Base-by-base conservation (phyloP, 2,113 vertebrate species). In the Cavia porcellus region DNA sequence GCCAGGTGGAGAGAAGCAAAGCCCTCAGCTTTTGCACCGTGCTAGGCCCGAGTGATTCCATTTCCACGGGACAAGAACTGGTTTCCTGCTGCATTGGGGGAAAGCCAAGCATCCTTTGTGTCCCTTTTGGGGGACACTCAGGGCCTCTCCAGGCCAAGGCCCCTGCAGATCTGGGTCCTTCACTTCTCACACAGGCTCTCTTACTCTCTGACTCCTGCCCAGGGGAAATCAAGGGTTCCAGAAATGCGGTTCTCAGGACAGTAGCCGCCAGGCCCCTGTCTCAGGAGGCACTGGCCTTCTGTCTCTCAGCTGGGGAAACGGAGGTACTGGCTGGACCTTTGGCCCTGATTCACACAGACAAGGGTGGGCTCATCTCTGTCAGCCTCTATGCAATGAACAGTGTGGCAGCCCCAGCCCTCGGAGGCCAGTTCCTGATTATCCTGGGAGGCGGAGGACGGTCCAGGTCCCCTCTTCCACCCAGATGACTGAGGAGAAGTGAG, bases 351-450 rank as follows among this genome's bases (percentile, higher is more conserved):
- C 66, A 12, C 0, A 0, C 0, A 25, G 50, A 47, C 14, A 9
- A 81, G 28, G 8, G 57, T 70, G 66, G 79, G 32, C 59, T 74
- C 12, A 24, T 28, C 42, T 75, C 62, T 35, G 72, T 62, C 70
- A 45, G 62, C 25, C 45, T 1, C 6, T 17, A 9, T 9, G 9
- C 38, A 35, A 12, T n/a, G 25, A 55, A 1, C 35, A 3, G 59
- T 3, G 19, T 66, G 14, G 19, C 20, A 11, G 52, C 20, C 38
- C 4, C 0, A 4, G 81, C 2, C 24, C 3, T 0, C 12, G 0
- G 12, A n/a, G 50, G 92, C 52, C 45, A 75, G 47, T 79, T 96
- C 57, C 92, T 79, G 42, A 35, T 38, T 77, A 28, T 38, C n/a
- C 59, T 68, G 50, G 13, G 79, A 50, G 52, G n/a, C 42, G 3